These are phyloP conservation scores for Branchipolynoe longqiensis DNA, from an alignment of 2,888 invertebrate genomes.

Conservation along the genomic window DNA sequence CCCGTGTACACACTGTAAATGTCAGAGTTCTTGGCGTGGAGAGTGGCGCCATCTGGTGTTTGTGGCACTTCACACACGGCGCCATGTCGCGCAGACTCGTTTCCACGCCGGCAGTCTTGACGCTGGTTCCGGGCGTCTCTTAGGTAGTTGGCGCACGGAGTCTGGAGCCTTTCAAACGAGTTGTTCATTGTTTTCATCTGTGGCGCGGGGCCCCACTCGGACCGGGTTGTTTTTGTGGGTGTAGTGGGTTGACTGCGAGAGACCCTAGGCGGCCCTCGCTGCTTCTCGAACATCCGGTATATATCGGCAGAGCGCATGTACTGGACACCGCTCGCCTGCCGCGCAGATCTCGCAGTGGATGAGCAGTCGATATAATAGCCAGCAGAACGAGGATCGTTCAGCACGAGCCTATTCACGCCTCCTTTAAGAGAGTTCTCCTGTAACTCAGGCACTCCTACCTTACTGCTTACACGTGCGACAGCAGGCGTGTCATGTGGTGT, in stretches of 20 bases:
- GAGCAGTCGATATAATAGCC: background rate
- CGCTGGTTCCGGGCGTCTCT: background rate
- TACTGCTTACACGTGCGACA: background rate
- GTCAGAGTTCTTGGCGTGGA: slow-evolving; percentile 16
- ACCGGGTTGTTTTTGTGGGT: background rate
- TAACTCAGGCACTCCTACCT: background rate
- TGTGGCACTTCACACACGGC: no score
- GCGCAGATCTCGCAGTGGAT: background rate
- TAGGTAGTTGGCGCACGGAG: background rate
- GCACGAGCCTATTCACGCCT: background rate
- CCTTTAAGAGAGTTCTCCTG: background rate
- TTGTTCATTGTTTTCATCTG: background rate
- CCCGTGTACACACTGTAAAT: slow-evolving; percentile 28
- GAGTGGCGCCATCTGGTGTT: background rate
- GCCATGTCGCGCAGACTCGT: no score
- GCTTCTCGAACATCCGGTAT: slow-evolving; percentile 4
- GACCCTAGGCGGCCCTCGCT: slow-evolving; percentile 15
- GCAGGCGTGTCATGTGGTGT: background rate
- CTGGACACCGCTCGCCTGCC: background rate
- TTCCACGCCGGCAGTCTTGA: background rate
- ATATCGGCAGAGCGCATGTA: slow-evolving; percentile 41
- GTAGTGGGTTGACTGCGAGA: slow-evolving; percentile 22
- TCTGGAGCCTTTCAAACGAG: background rate
- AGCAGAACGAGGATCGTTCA: background rate
- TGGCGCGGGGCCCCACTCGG: background rate